Base-by-base conservation (phyloP, 2,797 vertebrate species). In the Gymnoscopelus braueri region DNA sequence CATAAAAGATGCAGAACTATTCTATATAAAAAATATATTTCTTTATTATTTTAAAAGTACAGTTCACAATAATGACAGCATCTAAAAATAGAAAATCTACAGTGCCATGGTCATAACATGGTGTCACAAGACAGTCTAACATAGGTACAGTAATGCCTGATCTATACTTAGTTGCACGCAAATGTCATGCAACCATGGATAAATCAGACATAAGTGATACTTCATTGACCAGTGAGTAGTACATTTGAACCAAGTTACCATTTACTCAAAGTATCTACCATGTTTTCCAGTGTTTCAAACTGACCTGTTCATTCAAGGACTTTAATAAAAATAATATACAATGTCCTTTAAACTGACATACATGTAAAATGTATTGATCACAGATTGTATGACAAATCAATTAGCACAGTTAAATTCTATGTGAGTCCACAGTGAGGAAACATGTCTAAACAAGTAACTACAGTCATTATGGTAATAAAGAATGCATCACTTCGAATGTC, bases 251-350 rank as follows among this genome's bases (percentile, higher is more conserved):
- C 39, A 8, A 1, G 39, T 8, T 8, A 9, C 7, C 39, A 44
- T 44, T 44, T 29, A 2, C 26, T 29, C 1, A 39, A 39, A 19
- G 12, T 44, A 39, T 67, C 13, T 29, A 8, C 58, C 54, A 62
- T 52, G 19, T 11, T 71, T 13, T 80, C 48, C 71, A 72, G 67
- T 73, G 71, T 73, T 64, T 69, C 51, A 60, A 29, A 74, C 60
- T 67, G 44, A 72, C 57, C 54, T 63, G 67, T 61, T 71, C 44
- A 54, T 24, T 73, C 1, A 32, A 65, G 39, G 55, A 6, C 55
- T 65, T 5, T 8, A 54, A 10, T 44, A 44, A 44, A 9, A 44
- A 39, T 65, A 55, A 51, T 60, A 14, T 51, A 65, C 59, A 35
- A 29, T 4, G 0, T 59, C 3, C 12, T 69, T 63, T 19, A 58